phyloP scores from a whole-genome alignment of 92 coral and sea anemone genomes.

The Porites lobata region DNA sequence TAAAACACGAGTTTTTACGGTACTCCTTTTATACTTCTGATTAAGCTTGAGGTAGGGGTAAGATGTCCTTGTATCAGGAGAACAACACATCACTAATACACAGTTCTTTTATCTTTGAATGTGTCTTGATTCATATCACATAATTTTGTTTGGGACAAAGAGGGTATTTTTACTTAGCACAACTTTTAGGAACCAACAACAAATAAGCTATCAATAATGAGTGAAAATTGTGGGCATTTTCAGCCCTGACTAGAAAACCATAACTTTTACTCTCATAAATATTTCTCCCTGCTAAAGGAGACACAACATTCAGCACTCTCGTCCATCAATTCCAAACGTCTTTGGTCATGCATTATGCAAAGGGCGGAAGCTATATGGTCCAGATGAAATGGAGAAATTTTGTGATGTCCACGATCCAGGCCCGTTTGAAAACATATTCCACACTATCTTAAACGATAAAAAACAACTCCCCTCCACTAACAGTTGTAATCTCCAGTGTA shows the following conservation, averaged over 20 bases:
- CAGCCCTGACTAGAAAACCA: background rate
- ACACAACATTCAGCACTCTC: conserved; percentile 22
- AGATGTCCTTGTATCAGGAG: too few relatives aligned
- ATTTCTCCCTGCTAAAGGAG: conserved; percentile 25
- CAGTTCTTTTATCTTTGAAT: background rate
- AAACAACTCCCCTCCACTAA: conserved; percentile 5
- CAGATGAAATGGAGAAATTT: conserved; percentile 34
- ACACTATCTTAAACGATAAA: conserved; percentile 20
- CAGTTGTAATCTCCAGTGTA: conserved; percentile 18
- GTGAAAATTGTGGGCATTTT: too few relatives aligned
- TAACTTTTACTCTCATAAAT: background rate
- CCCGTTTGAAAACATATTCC: conserved; percentile 1
- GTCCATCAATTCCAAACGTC: conserved; percentile 21
- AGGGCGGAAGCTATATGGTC: conserved; percentile 17
- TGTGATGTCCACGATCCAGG: conserved; percentile 22
- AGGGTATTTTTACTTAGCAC: background rate
- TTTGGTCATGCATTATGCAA: conserved; percentile 1
- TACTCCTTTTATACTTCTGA: too few relatives aligned
- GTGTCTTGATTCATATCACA: background rate
- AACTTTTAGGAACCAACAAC: background rate
- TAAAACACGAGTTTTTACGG: too few relatives aligned
- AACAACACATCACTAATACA: too few relatives aligned
- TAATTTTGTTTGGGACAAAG: background rate
- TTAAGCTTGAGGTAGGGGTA: too few relatives aligned
- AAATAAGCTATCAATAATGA: background rate